Evolutionary conservation across 2,797 vertebrate species (phyloP).

Genomic region (Protonibea diacanthus): DNA sequence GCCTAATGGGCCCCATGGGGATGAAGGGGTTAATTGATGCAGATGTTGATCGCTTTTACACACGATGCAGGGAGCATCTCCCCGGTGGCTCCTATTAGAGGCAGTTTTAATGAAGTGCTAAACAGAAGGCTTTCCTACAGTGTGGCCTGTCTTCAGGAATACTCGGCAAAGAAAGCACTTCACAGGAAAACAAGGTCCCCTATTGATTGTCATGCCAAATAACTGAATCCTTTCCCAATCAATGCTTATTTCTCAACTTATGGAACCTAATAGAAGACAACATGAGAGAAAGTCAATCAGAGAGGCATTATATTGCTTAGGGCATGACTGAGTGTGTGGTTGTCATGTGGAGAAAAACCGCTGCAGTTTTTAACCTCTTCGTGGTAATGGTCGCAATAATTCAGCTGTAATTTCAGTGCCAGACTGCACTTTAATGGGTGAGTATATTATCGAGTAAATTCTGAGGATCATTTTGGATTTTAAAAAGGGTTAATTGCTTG

Average conservation of each 20-base stretch:
- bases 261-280: slow-evolving; percentile 74
- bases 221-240: slow-evolving; percentile 80
- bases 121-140: slow-evolving; percentile 89
- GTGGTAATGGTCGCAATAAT: slow-evolving; percentile 36
- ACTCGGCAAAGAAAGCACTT: slow-evolving; percentile 80
- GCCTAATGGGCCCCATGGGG: slow-evolving; percentile 90
- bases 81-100: slow-evolving; percentile 92
- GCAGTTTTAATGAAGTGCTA: slow-evolving; percentile 95
- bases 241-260: slow-evolving; percentile 83
- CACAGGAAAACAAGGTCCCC: slow-evolving; percentile 77
- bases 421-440: slow-evolving; percentile 5
- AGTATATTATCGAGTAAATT: neutral
- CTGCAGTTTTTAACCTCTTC: slow-evolving; percentile 39
- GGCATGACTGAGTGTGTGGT: slow-evolving; percentile 35
- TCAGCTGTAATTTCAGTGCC: slow-evolving; percentile 34
- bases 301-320: slow-evolving; percentile 58
- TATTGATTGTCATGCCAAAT: slow-evolving; percentile 86
- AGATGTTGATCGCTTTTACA: slow-evolving; percentile 94
- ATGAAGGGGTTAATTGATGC: slow-evolving; percentile 93
- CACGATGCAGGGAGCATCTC: slow-evolving; percentile 87
- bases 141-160: slow-evolving; percentile 82
- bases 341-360: slow-evolving; percentile 50
- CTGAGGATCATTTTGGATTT: slow-evolving; percentile 2
- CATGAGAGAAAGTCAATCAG: slow-evolving; percentile 81
- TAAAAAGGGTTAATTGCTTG: neutral